These are phyloP conservation scores for Yasuhikotakia modesta DNA, from an alignment of 2,797 vertebrate genomes.

Conservation along the genomic window DNA sequence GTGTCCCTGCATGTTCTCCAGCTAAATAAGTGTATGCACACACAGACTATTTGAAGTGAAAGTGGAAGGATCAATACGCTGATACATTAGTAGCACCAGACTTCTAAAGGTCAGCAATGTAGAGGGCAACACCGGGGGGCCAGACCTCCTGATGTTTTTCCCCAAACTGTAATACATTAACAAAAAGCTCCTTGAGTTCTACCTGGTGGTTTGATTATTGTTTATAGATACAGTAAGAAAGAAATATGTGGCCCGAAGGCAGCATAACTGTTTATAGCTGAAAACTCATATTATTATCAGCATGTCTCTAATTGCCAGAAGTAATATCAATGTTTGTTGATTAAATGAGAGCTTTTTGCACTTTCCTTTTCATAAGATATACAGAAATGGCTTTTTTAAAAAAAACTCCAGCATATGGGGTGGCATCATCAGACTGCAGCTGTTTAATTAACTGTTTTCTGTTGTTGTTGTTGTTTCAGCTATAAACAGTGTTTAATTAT, in stretches of 20 bases:
- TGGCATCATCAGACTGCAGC: constrained; percentile 80
- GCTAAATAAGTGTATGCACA: constrained; percentile 73
- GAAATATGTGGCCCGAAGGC: constrained; percentile 98
- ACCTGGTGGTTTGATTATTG: constrained; percentile 99
- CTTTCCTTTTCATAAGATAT: constrained; percentile 77
- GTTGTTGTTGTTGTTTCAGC: constrained; percentile 68
- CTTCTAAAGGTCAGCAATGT: constrained; percentile 93
- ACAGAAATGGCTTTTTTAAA: constrained; percentile 89
- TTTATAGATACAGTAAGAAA: constrained; percentile 99
- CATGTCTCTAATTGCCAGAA: constrained; percentile 98
- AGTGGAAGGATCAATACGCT: constrained; percentile 80
- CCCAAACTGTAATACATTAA: constrained; percentile 77
- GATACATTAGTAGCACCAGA: constrained; percentile 81
- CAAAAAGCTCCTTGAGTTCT: constrained; percentile 85
- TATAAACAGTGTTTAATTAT: constrained; percentile 36
- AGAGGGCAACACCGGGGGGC: constrained; percentile 88
- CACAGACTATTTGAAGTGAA: constrained; percentile 21
- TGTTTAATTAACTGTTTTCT: constrained; percentile 77
- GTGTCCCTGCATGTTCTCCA: constrained; percentile 71
- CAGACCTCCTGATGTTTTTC: constrained; percentile 82
- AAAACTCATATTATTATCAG: constrained; percentile 99
- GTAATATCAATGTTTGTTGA: constrained; percentile 99
- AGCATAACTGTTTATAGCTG: constrained; percentile 99
- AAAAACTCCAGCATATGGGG: constrained; percentile 80
- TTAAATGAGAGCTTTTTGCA: constrained; percentile 82